Evolutionary conservation across 2,797 vertebrate species (phyloP).

Genomic region (Chelon auratus): DNA sequence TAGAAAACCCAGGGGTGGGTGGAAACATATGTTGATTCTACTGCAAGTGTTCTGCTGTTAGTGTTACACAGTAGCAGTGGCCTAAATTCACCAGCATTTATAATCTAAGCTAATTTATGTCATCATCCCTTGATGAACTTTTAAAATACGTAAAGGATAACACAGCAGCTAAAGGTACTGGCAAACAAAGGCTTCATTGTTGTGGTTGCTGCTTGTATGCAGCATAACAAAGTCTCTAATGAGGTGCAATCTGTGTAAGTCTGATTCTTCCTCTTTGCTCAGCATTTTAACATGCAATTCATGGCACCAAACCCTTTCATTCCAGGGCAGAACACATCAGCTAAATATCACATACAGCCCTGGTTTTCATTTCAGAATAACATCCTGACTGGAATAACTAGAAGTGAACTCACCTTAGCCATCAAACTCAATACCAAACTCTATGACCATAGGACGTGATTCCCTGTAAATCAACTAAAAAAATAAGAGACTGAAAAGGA

Average conservation of each 20-base stretch:
- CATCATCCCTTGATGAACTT: not conserved
- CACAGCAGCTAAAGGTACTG: too few species aligned
- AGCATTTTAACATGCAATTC: too few species aligned
- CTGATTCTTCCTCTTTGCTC: not conserved
- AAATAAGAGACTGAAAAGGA: too few species aligned
- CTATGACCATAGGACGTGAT: not conserved
- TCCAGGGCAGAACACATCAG: not conserved
- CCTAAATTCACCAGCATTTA: not conserved
- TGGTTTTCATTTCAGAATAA: conserved; percentile 14
- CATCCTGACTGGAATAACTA: conserved; percentile 2
- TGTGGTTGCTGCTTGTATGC: too few species aligned
- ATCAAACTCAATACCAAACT: conserved; percentile 1
- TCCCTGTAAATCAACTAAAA: too few species aligned
- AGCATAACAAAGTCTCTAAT: too few species aligned
- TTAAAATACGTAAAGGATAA: not conserved
- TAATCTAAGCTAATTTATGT: not conserved
- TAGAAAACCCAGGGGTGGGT: not conserved
- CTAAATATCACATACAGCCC: conserved; percentile 4
- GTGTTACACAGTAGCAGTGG: too few species aligned
- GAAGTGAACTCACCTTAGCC: conserved; percentile 21
- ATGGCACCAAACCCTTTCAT: conserved; percentile 1
- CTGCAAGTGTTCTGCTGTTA: too few species aligned
- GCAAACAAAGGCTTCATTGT: too few species aligned
- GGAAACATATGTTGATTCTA: not conserved
- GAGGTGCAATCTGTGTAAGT: not conserved